These are phyloP conservation scores for Calameuta idolon DNA, from an alignment of 2,888 invertebrate genomes.

Conservation along the genomic window DNA sequence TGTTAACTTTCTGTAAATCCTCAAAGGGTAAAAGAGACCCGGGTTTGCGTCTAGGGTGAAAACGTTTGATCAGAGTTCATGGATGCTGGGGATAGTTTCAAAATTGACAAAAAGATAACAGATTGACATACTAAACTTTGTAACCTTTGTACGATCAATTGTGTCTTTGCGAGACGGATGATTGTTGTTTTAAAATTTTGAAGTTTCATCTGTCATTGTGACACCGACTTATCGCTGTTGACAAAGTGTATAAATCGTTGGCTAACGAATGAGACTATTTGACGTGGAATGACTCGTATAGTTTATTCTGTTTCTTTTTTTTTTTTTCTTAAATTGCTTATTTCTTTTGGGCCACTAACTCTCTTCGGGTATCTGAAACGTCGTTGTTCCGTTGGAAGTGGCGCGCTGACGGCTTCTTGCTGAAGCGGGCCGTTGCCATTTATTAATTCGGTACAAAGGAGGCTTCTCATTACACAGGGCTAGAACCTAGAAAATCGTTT, in stretches of 20 bases:
- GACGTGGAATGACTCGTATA: slow-evolving; percentile 1
- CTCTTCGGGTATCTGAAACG: slow-evolving; percentile 51
- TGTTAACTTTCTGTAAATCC: neutral
- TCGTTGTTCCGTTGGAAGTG: slow-evolving; percentile 8
- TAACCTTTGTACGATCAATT: neutral
- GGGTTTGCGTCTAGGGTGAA: neutral
- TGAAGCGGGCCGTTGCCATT: neutral
- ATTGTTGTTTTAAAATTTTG: neutral
- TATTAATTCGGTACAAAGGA: neutral
- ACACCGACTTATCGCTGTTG: neutral
- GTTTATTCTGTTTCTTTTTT: slow-evolving; percentile 22
- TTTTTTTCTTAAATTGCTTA: slow-evolving; percentile 31
- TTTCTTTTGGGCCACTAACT: slow-evolving; percentile 57
- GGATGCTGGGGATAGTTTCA: neutral
- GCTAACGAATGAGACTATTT: neutral
- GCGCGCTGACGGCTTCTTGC: neutral
- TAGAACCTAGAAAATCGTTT: neutral
- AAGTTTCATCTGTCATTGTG: neutral
- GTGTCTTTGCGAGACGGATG: neutral
- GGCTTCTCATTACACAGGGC: neutral
- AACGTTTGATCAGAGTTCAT: neutral
- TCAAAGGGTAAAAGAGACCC: neutral
- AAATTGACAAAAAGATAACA: neutral
- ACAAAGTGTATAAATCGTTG: neutral
- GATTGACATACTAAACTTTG: too few species aligned